These are phyloP conservation scores for Lophius americanus DNA, from an alignment of 2,797 vertebrate genomes.

Conservation along the genomic window DNA sequence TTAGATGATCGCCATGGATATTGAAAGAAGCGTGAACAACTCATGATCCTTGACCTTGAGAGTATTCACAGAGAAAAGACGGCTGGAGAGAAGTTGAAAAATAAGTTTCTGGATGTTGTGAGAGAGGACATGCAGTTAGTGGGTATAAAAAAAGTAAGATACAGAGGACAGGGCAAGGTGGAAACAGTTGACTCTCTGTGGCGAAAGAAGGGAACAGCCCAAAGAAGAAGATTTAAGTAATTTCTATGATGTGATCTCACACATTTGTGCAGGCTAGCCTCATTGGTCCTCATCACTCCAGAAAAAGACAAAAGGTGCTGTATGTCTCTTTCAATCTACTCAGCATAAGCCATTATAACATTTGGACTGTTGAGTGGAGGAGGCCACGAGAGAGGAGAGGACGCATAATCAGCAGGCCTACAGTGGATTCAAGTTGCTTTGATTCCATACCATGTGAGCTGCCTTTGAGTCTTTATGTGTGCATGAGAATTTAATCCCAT, in stretches of 20 bases:
- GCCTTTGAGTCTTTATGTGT: no score
- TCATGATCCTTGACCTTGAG: no score
- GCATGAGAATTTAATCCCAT: neutral
- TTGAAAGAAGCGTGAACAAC: neutral
- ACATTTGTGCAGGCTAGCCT: conserved; percentile 2
- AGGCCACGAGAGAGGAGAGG: no score
- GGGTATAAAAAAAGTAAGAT: no score
- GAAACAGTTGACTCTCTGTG: no score
- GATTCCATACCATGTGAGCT: neutral
- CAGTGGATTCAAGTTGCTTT: neutral
- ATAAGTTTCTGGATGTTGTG: no score
- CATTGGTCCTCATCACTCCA: conserved; percentile 8
- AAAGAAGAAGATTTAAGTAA: neutral
- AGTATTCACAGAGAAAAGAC: no score
- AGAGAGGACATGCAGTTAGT: no score
- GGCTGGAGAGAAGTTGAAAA: no score
- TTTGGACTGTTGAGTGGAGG: neutral
- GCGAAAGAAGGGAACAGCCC: no score
- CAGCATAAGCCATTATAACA: neutral
- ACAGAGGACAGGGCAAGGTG: no score
- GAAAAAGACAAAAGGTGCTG: conserved; percentile 19
- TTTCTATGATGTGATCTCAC: neutral
- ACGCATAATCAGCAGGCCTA: no score
- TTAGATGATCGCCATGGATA: neutral
- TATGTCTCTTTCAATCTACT: conserved; percentile 17